These are phyloP conservation scores for Ectropis crepuscularia DNA, from an alignment of 2,888 invertebrate genomes.

Conservation along the genomic window DNA sequence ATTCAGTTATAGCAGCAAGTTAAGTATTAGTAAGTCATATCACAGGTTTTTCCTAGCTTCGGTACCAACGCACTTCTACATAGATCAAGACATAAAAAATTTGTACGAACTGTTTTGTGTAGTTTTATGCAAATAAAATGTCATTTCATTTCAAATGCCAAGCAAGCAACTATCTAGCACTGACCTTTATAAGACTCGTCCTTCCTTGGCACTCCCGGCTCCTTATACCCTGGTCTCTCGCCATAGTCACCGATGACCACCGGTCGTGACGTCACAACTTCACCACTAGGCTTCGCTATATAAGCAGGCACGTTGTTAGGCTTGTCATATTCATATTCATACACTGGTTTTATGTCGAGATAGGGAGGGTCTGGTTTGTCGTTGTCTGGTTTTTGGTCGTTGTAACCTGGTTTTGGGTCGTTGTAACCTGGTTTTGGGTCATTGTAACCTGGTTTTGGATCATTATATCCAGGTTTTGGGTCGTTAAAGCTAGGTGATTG, in stretches of 20 bases:
- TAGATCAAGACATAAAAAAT: no score
- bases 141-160: no score
- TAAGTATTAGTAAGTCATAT: no score
- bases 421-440: conserved; percentile 16
- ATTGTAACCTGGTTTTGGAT: conserved; percentile 17
- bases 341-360: conserved; percentile 69
- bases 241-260: conserved; percentile 67
- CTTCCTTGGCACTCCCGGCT: conserved; percentile 47
- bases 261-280: conserved; percentile 70
- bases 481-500: conserved; percentile 16
- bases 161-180: conserved; percentile 38
- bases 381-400: conserved; percentile 17
- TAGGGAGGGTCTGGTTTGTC: conserved; percentile 23
- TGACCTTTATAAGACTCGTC: conserved; percentile 64
- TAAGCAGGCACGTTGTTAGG: conserved; percentile 66
- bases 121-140: no score
- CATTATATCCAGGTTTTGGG: conserved; percentile 18
- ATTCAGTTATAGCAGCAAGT: no score
- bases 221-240: conserved; percentile 51
- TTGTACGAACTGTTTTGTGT: no score
- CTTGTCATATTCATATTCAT: conserved; percentile 68
- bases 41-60: no score
- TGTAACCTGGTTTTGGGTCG: conserved; percentile 11
- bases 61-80: no score
- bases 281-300: conserved; percentile 61